Percentiles rank a stretch among this genome's conserved stretches.
phyloP scores from a whole-genome alignment of 92 coral and sea anemone genomes.

The Umimayanthus chanpuru region DNA sequence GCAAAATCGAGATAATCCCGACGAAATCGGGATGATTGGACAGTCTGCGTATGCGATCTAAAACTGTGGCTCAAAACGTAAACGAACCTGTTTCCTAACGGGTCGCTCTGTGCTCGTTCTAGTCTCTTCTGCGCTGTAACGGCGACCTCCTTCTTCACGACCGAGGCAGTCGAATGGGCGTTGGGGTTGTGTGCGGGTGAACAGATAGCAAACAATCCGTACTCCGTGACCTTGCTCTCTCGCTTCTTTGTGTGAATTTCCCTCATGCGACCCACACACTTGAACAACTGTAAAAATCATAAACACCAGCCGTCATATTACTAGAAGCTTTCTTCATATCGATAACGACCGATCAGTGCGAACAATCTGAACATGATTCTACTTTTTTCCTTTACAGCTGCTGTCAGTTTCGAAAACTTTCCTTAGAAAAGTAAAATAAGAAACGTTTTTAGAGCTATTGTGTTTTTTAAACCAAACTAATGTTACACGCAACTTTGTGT shows the following conservation, averaged over 20 bases:
- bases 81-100: constrained; percentile 74
- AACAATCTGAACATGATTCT: no score
- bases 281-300: constrained; percentile 72
- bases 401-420: no score
- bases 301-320: background rate
- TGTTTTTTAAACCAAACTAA: no score
- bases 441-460: no score
- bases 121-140: constrained; percentile 89
- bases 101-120: constrained; percentile 82
- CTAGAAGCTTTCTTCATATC: no score
- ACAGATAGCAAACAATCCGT: constrained; percentile 95
- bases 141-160: constrained; percentile 91
- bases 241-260: constrained; percentile 94
- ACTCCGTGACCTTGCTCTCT: constrained; percentile 87
- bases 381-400: no score
- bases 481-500: background rate
- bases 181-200: constrained; percentile 84
- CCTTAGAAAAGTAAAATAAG: no score
- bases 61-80: no score
- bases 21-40: no score
- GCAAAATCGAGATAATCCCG: no score
- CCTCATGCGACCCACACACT: constrained; percentile 87
- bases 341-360: no score
- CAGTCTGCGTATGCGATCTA: no score
- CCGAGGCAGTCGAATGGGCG: constrained; percentile 72